Evolutionary conservation across 2,797 vertebrate genomes (phyloP).

Genomic region (Falco cherrug): DNA sequence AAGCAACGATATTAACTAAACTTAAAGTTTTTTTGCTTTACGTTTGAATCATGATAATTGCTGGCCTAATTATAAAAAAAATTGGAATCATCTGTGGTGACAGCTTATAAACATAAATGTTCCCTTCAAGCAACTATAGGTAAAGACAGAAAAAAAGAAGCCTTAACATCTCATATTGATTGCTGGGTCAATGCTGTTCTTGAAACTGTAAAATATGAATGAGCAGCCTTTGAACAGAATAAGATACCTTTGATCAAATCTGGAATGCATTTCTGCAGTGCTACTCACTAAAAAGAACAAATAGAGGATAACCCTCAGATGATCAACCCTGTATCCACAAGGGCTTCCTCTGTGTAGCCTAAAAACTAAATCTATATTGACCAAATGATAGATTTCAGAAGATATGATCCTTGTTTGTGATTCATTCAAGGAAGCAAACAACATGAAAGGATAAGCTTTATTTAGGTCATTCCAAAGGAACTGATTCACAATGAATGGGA

Average conservation of each 20-base stretch:
- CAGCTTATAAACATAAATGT: not conserved
- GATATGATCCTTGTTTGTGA: not conserved
- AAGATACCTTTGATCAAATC: constrained; percentile 63
- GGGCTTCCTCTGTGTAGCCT: not conserved
- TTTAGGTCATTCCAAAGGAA: not conserved
- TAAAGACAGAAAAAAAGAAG: not conserved
- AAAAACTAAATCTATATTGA: constrained; percentile 22
- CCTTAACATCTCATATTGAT: constrained; percentile 40
- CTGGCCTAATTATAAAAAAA: not conserved
- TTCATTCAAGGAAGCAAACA: not conserved
- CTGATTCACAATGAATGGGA: not conserved
- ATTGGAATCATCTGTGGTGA: not conserved
- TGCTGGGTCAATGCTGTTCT: constrained; percentile 33
- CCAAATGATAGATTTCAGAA: not conserved
- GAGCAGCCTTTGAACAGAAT: constrained; percentile 45
- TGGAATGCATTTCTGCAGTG: constrained; percentile 15
- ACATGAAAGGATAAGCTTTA: not conserved
- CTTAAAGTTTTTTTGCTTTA: not conserved
- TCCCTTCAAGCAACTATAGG: not conserved
- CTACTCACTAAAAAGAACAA: constrained; percentile 56
- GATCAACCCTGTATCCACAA: not conserved
- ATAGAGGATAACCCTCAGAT: constrained; percentile 46
- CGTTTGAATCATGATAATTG: not conserved
- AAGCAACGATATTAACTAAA: not conserved
- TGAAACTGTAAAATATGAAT: constrained; percentile 65